phyloP scores from a whole-genome alignment of 2,113 vertebrate species.

The Megaceryle maxima region DNA sequence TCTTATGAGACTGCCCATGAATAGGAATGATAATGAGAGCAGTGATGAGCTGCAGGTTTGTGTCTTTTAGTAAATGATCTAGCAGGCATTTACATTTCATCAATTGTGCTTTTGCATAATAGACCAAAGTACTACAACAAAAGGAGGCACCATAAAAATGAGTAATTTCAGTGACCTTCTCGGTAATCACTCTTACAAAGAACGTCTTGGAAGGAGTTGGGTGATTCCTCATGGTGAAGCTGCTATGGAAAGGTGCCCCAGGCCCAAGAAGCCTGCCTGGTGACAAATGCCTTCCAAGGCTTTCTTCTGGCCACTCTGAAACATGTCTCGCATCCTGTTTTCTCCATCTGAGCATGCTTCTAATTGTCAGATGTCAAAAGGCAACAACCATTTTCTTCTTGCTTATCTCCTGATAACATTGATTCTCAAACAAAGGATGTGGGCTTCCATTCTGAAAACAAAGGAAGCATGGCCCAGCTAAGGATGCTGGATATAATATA shows the following conservation, averaged over 20 bases:
- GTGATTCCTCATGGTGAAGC: constrained; percentile 13
- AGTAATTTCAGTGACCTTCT: constrained; percentile 44
- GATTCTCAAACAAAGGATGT: constrained; percentile 77
- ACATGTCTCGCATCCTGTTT: constrained; percentile 76
- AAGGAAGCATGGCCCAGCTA: constrained; percentile 71
- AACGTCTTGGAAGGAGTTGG: constrained; percentile 1
- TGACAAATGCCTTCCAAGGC: constrained; percentile 48
- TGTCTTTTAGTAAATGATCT: constrained; percentile 59
- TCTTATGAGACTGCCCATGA: constrained; percentile 46
- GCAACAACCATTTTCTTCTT: constrained; percentile 72
- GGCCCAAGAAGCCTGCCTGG: background rate
- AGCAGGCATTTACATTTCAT: constrained; percentile 59
- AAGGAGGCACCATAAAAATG: constrained; percentile 35
- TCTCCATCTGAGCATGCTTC: constrained; percentile 62
- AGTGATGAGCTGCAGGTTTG: constrained; percentile 51
- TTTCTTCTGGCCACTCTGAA: constrained; percentile 65
- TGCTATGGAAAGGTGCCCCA: background rate
- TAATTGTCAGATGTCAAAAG: constrained; percentile 76
- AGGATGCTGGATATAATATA: constrained; percentile 56
- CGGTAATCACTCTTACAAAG: background rate
- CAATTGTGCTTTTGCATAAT: constrained; percentile 39
- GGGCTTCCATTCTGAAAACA: constrained; percentile 72
- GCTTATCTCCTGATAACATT: constrained; percentile 79
- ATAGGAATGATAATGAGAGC: constrained; percentile 43
- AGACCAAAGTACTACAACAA: background rate